phyloP scores from a whole-genome alignment of 2,797 vertebrate species.

The Champsocephalus gunnari region DNA sequence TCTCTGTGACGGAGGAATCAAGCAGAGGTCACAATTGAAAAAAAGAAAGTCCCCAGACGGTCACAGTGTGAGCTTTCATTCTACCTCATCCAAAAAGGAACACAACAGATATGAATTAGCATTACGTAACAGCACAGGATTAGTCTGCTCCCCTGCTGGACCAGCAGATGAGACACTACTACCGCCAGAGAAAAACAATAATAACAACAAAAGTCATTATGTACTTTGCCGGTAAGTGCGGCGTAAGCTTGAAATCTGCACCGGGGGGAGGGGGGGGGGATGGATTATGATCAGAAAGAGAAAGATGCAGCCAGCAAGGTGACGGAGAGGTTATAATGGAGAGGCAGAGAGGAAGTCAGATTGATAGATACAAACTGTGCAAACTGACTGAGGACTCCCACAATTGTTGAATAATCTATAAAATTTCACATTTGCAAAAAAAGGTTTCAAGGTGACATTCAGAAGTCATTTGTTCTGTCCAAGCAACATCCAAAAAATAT shows the following conservation, averaged over 20 bases:
- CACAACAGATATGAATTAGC: conserved; percentile 50
- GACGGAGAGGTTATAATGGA: conserved; percentile 18
- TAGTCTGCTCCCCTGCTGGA: conserved; percentile 47
- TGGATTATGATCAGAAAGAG: conserved; percentile 18
- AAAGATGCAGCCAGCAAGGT: conserved; percentile 11
- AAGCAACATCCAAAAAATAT: too few species aligned
- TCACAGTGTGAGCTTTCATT: neutral
- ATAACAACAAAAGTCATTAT: conserved; percentile 43
- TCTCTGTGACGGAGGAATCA: neutral
- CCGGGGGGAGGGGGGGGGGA: neutral
- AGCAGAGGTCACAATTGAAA: conserved; percentile 1
- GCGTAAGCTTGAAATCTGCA: conserved; percentile 26
- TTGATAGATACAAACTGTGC: neutral
- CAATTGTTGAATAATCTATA: neutral
- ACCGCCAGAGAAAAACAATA: conserved; percentile 28
- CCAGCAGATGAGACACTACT: conserved; percentile 62
- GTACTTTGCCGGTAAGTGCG: conserved; percentile 22
- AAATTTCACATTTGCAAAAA: neutral
- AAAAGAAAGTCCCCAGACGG: conserved; percentile 9
- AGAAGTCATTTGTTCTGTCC: too few species aligned
- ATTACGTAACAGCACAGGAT: conserved; percentile 49
- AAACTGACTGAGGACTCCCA: too few species aligned
- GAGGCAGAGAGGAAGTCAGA: neutral
- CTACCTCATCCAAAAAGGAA: conserved; percentile 9
- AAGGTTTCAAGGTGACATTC: neutral